phyloP scores from a whole-genome alignment of 2,113 vertebrate genomes.

The Perccottus glenii region DNA sequence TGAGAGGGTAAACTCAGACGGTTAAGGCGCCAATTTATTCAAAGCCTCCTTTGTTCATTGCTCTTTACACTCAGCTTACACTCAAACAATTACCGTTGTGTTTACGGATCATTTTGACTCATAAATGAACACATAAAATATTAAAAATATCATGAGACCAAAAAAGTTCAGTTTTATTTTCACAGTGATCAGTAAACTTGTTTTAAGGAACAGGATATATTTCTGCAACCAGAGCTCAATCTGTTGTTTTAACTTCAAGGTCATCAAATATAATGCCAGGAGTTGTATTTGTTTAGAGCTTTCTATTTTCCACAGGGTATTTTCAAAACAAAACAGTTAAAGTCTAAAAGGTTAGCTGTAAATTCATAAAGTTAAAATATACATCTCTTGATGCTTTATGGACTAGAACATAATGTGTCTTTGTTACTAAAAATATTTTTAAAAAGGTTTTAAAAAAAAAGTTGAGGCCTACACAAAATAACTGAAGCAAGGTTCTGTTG shows the following conservation, averaged over 20 bases:
- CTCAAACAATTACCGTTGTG: too few species aligned
- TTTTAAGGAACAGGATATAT: background rate
- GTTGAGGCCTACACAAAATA: slow-evolving; percentile 28
- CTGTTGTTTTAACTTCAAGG: slow-evolving; percentile 20
- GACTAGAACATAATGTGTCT: slow-evolving; percentile 12
- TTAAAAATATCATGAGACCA: background rate
- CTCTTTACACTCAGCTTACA: too few species aligned
- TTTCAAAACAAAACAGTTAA: slow-evolving; percentile 25
- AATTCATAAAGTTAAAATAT: slow-evolving; percentile 67
- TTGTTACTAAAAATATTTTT: too few species aligned
- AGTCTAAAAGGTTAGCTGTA: slow-evolving; percentile 43
- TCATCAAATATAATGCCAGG: slow-evolving; percentile 35
- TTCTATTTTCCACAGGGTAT: slow-evolving; percentile 42
- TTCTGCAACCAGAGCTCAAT: slow-evolving; percentile 13
- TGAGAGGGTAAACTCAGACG: background rate
- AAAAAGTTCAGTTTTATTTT: slow-evolving; percentile 56
- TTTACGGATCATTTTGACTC: background rate
- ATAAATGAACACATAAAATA: background rate
- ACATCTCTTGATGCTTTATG: slow-evolving; percentile 31
- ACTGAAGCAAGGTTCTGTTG: slow-evolving; percentile 12
- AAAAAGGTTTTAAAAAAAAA: slow-evolving; percentile 14
- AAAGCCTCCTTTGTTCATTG: background rate
- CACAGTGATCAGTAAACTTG: slow-evolving; percentile 50
- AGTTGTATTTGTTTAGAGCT: slow-evolving; percentile 17
- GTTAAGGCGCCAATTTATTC: background rate